These are phyloP conservation scores for Triplophysa siluroides DNA, from an alignment of 2,113 vertebrate species.

Conservation along the genomic window DNA sequence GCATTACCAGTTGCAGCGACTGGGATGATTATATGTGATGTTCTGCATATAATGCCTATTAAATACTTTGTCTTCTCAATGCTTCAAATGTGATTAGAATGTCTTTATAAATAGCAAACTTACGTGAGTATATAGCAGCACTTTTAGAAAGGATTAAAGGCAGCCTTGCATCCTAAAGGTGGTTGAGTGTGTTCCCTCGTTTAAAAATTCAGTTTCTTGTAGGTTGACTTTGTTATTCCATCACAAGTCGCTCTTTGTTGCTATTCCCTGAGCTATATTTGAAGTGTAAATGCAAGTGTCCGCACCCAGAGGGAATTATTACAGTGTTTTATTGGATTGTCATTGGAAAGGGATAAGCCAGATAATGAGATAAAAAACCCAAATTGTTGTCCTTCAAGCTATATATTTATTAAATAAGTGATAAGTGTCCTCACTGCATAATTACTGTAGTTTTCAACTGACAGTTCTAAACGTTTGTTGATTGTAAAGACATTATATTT, in stretches of 20 bases:
- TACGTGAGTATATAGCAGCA: too few species aligned
- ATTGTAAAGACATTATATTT: too few species aligned
- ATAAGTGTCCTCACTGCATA: not conserved
- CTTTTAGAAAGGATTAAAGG: not conserved
- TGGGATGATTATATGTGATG: too few species aligned
- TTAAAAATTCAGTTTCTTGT: not conserved
- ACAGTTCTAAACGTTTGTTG: too few species aligned
- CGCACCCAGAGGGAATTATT: conserved; percentile 27
- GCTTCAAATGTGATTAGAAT: too few species aligned
- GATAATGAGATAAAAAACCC: conserved; percentile 13
- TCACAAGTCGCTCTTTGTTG: not conserved
- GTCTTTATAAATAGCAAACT: too few species aligned
- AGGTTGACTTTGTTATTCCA: not conserved
- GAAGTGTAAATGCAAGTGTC: not conserved
- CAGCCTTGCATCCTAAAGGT: not conserved
- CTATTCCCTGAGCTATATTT: conserved; percentile 17
- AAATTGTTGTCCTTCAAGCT: conserved; percentile 26
- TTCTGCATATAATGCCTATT: too few species aligned
- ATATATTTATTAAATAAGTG: conserved; percentile 20
- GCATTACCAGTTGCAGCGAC: too few species aligned
- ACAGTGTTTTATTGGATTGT: conserved; percentile 14
- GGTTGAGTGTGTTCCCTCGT: not conserved
- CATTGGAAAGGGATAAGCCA: conserved; percentile 15
- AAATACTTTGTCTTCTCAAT: too few species aligned
- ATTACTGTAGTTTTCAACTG: not conserved